Percentiles rank a stretch among this genome's conserved stretches.
phyloP scores from a whole-genome alignment of 2,888 invertebrate species.

The Eremobia ochroleuca region DNA sequence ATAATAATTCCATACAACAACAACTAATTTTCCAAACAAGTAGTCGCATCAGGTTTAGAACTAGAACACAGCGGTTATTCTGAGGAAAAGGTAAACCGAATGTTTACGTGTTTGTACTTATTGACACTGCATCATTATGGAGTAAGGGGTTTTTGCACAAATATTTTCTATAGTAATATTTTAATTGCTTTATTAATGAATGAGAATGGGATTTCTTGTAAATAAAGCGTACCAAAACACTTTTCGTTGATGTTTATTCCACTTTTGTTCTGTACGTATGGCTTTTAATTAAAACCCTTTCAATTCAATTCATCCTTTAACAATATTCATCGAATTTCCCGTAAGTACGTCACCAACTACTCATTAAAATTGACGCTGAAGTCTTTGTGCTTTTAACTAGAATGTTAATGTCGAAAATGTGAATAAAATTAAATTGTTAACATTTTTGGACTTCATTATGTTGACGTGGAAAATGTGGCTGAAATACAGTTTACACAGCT shows the following conservation, averaged over 20 bases:
- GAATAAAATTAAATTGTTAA: neutral
- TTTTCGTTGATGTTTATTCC: neutral
- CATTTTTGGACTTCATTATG: neutral
- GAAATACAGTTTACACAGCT: neutral
- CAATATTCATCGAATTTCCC: neutral
- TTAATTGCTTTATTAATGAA: neutral
- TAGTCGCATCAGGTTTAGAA: neutral
- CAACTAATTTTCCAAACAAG: neutral
- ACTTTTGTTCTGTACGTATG: neutral
- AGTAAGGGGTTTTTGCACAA: neutral
- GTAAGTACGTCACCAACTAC: neutral
- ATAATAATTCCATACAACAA: neutral
- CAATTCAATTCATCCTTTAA: neutral
- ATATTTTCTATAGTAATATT: neutral
- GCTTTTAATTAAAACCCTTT: neutral
- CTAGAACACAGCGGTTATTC: neutral
- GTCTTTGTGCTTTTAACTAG: conserved; percentile 13
- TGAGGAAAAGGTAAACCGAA: neutral
- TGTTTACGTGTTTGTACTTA: neutral
- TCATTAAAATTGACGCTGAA: neutral
- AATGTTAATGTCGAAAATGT: neutral
- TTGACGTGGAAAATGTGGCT: neutral
- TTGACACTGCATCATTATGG: neutral
- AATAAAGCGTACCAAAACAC: neutral
- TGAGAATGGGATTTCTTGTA: neutral